Evolutionary conservation across 2,888 invertebrate species (phyloP).

Genomic region (Philopedon plagiatum): DNA sequence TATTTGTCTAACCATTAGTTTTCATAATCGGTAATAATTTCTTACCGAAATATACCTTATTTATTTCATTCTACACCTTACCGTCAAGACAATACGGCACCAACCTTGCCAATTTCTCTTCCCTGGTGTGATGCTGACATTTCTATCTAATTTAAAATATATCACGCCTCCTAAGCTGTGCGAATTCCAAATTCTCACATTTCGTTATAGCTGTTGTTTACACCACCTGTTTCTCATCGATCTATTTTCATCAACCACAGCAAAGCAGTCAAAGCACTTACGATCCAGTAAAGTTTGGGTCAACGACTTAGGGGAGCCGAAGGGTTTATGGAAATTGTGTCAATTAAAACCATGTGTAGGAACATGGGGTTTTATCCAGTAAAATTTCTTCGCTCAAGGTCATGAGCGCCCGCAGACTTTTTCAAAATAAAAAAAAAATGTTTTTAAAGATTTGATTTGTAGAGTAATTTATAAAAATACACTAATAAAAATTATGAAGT

Average conservation of each 20-base stretch:
- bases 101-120: background rate
- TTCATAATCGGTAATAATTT: background rate
- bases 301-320: background rate
- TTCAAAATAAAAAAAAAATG: too few relatives aligned
- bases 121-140: slow-evolving; percentile 1
- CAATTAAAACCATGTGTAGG: too few relatives aligned
- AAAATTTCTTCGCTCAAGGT: too few relatives aligned
- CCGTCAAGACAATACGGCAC: background rate
- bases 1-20: too few relatives aligned
- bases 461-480: too few relatives aligned
- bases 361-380: too few relatives aligned
- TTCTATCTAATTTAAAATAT: slow-evolving; percentile 27
- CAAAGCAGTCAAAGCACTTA: slow-evolving; percentile 12
- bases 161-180: slow-evolving; percentile 29
- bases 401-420: too few relatives aligned
- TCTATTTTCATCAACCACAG: slow-evolving; percentile 37
- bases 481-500: too few relatives aligned
- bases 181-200: slow-evolving; percentile 35
- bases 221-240: slow-evolving; percentile 42
- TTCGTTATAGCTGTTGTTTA: slow-evolving; percentile 32
- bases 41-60: background rate
- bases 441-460: too few relatives aligned
- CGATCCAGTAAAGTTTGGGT: slow-evolving; percentile 18
- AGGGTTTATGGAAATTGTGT: too few relatives aligned
- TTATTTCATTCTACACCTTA: background rate